Evolutionary conservation across 2,797 vertebrate species (phyloP).

Genomic region (Oophaga sylvatica): DNA sequence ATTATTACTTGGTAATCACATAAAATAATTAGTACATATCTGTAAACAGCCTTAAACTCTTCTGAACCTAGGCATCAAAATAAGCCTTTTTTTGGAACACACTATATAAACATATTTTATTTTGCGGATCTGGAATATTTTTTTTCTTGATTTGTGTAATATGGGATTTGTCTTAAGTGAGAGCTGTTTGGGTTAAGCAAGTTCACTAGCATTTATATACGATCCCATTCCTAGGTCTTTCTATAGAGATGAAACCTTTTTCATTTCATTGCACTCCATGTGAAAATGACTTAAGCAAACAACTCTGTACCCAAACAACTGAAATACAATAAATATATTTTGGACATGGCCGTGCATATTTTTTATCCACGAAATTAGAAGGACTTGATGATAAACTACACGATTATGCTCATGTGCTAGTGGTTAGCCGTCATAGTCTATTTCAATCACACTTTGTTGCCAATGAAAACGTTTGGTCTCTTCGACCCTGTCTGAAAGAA

Average conservation of each 20-base stretch:
- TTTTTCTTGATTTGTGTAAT: background rate
- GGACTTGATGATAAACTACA: conserved; percentile 39
- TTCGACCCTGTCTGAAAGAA: conserved; percentile 7
- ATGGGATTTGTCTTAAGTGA: background rate
- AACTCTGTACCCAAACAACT: conserved; percentile 42
- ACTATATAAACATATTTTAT: conserved; percentile 26
- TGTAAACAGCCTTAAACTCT: conserved; percentile 1
- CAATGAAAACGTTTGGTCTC: conserved; percentile 46
- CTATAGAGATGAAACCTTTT: conserved; percentile 34
- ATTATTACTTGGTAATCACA: background rate
- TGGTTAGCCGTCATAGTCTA: conserved; percentile 45
- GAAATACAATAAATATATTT: conserved; percentile 52
- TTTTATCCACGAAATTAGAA: conserved; percentile 43
- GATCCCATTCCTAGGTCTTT: conserved; percentile 20
- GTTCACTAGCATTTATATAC: conserved; percentile 32
- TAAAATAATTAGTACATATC: conserved; percentile 26
- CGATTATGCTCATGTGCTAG: conserved; percentile 30
- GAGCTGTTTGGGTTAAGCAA: conserved; percentile 31
- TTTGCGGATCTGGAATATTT: background rate
- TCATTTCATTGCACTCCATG: conserved; percentile 35
- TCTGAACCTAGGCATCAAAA: conserved; percentile 23
- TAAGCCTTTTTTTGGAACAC: conserved; percentile 27
- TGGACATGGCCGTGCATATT: conserved; percentile 44
- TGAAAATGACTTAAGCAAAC: conserved; percentile 51
- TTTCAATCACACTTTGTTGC: conserved; percentile 40